phyloP scores from a whole-genome alignment of 2,113 vertebrate genomes.

The Crotalus helleri region DNA sequence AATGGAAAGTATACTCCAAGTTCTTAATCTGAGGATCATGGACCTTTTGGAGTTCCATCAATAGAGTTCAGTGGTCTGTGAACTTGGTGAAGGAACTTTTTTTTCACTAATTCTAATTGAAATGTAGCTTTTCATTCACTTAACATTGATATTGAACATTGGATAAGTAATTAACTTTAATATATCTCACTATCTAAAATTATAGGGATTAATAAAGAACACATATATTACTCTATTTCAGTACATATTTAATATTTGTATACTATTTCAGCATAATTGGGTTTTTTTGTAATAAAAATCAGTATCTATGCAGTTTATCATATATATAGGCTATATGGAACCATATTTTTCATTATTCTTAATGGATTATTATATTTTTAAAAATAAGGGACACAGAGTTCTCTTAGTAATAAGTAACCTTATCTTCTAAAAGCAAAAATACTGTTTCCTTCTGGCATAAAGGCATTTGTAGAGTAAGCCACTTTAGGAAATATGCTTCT shows the following conservation, averaged over 20 bases:
- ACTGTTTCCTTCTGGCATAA: too few species aligned
- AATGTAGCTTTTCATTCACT: not conserved
- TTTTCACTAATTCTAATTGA: not conserved
- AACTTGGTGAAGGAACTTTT: not conserved
- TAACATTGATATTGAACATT: not conserved
- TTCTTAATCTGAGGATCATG: not conserved
- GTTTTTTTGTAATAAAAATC: too few species aligned
- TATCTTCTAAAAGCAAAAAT: too few species aligned
- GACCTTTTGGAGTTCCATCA: not conserved
- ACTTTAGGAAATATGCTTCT: too few species aligned
- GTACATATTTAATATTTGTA: not conserved
- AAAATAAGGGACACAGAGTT: too few species aligned
- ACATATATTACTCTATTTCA: not conserved
- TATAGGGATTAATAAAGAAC: not conserved
- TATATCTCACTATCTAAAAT: not conserved
- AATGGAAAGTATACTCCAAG: not conserved
- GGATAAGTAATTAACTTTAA: not conserved
- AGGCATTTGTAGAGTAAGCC: too few species aligned
- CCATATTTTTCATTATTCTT: too few species aligned
- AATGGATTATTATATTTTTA: too few species aligned
- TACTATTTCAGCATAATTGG: too few species aligned
- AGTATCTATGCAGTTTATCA: too few species aligned
- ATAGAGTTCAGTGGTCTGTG: not conserved
- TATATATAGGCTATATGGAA: too few species aligned
- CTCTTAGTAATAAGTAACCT: too few species aligned